Percentiles rank a stretch among this genome's conserved stretches.
These are phyloP conservation scores for Rhadina sibilatrix DNA, from an alignment of 2,113 vertebrate genomes.

Conservation along the genomic window DNA sequence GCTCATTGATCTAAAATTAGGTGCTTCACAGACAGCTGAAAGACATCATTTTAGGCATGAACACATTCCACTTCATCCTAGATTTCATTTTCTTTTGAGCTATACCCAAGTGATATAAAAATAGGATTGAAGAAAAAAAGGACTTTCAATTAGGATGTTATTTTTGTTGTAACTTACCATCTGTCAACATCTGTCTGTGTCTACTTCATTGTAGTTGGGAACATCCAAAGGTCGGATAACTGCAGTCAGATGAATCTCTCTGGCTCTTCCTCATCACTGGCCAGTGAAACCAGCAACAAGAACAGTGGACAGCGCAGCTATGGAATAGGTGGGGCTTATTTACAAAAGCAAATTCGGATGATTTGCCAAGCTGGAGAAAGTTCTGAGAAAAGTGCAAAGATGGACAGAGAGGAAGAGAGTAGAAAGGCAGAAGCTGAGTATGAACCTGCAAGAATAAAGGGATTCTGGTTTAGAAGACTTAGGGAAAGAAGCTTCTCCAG, in stretches of 20 bases:
- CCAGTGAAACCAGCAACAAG: constrained; percentile 85
- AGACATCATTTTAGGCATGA: background rate
- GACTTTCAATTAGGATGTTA: background rate
- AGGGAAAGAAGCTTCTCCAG: constrained; percentile 85
- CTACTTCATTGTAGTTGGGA: constrained; percentile 76
- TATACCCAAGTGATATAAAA: background rate
- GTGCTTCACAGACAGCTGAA: constrained; percentile 19
- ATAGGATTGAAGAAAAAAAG: background rate
- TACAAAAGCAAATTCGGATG: constrained; percentile 86
- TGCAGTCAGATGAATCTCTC: constrained; percentile 85
- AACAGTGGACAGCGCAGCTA: constrained; percentile 83
- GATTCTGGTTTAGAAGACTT: constrained; percentile 75
- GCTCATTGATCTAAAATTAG: constrained; percentile 54
- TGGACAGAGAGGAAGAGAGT: constrained; percentile 62
- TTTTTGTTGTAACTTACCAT: background rate
- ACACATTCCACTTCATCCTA: background rate
- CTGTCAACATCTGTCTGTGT: constrained; percentile 53
- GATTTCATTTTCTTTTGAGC: constrained; percentile 8
- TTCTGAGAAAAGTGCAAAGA: constrained; percentile 50
- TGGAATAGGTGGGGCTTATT: constrained; percentile 93
- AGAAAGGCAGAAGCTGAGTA: constrained; percentile 60
- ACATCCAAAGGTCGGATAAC: constrained; percentile 77
- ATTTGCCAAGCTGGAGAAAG: constrained; percentile 74
- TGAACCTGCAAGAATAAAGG: constrained; percentile 68
- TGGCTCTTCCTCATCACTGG: constrained; percentile 85